phyloP scores from a whole-genome alignment of 2,797 vertebrate genomes.

The Basileuterus tristriatus region DNA sequence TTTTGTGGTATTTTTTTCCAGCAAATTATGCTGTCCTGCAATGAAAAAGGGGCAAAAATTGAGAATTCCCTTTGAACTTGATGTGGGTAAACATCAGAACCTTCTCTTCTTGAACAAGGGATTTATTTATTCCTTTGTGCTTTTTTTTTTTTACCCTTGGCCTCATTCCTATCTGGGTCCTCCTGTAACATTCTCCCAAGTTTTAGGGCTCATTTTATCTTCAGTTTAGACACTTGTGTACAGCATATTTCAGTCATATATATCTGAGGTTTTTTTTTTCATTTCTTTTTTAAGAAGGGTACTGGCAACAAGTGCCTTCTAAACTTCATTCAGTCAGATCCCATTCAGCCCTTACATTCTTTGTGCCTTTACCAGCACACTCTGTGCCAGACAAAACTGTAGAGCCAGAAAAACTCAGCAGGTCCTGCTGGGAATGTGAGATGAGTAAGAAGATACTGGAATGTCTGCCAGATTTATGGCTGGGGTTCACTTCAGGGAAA shows the following conservation, averaged over 20 bases:
- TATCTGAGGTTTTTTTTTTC: background rate
- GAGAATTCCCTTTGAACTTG: background rate
- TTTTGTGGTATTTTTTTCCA: background rate
- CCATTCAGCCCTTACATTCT: background rate
- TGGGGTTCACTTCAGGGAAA: background rate
- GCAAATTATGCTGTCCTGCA: background rate
- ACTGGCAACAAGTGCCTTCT: background rate
- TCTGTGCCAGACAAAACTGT: background rate
- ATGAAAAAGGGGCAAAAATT: background rate
- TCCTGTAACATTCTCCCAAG: background rate
- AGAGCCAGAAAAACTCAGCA: background rate
- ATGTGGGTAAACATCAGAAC: background rate
- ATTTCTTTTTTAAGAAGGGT: background rate
- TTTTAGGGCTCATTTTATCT: background rate
- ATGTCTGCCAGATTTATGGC: background rate
- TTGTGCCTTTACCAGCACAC: background rate
- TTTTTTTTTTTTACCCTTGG: background rate
- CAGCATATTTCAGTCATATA: background rate
- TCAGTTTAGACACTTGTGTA: background rate
- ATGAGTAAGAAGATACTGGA: conserved; percentile 26
- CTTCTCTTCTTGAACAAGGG: background rate
- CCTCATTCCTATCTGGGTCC: background rate
- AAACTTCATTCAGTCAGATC: background rate
- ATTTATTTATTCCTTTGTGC: background rate
- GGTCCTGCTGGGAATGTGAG: background rate